Evolutionary conservation across 92 coral and sea anemone genomes (phyloP).

Genomic region (Actinernus sp.): DNA sequence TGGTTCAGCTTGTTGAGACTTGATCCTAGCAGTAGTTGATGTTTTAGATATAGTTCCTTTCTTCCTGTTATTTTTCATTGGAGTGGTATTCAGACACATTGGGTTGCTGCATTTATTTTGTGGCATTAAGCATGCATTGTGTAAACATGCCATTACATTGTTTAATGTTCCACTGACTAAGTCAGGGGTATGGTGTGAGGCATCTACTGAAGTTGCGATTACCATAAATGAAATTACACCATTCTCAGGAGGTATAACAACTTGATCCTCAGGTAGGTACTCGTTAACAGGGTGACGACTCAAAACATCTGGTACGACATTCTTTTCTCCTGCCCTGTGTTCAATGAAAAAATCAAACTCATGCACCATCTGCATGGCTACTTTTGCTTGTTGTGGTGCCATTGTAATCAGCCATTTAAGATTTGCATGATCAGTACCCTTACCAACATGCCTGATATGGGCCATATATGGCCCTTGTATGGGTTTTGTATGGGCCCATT

Average conservation of each 20-base stretch:
- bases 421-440: slow-evolving; percentile 42
- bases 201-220: slow-evolving; percentile 19
- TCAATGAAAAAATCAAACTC: slow-evolving; percentile 52
- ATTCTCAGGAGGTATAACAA: slow-evolving; percentile 41
- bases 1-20: no score
- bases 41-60: background rate
- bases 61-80: background rate
- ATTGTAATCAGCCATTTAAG: slow-evolving; percentile 53
- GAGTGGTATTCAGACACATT: background rate
- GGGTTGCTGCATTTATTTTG: slow-evolving; percentile 7
- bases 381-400: slow-evolving; percentile 63
- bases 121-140: slow-evolving; percentile 26
- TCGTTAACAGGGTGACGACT: no score
- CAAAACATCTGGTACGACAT: no score
- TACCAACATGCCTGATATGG: no score
- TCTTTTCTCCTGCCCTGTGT: no score
- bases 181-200: slow-evolving; percentile 20
- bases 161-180: slow-evolving; percentile 27
- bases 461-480: no score
- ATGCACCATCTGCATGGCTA: slow-evolving; percentile 66
- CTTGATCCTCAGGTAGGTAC: no score
- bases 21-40: no score
- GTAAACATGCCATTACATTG: slow-evolving; percentile 11
- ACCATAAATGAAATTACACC: slow-evolving; percentile 8
- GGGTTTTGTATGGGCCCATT: no score